Conservation (phyloP, 2,888 invertebrate species). For the Cephus pulcher region DNA sequence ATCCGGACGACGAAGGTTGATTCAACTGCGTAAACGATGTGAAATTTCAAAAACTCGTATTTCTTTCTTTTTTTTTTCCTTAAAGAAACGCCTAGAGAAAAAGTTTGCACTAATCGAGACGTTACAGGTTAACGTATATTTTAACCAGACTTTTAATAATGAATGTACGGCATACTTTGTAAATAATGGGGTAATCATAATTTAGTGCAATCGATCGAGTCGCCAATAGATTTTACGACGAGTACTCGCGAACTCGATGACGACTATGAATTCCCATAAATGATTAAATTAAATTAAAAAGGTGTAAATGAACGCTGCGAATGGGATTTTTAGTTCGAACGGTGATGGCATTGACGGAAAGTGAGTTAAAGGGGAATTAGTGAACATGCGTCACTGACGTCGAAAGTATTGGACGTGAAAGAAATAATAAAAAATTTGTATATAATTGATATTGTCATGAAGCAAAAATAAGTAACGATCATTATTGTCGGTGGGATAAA, state of each 20-base stretch:
- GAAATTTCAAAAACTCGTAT: background rate
- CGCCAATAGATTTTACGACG: slow-evolving; percentile 21
- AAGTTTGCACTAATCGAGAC: background rate
- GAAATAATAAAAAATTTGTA: slow-evolving; percentile 59
- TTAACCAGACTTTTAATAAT: slow-evolving; percentile 15
- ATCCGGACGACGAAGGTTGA: background rate
- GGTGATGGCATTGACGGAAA: background rate
- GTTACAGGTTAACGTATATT: slow-evolving; percentile 8
- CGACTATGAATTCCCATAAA: background rate
- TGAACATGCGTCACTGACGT: background rate
- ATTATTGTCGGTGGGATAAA: slow-evolving; percentile 18
- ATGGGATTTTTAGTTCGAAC: background rate
- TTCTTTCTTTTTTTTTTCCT: too few relatives aligned
- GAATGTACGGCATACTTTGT: slow-evolving; percentile 33
- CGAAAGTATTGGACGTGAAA: slow-evolving; percentile 37
- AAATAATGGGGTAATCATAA: slow-evolving; percentile 27
- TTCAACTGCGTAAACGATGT: background rate
- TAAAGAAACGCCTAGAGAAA: slow-evolving; percentile 1
- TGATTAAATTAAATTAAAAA: background rate
- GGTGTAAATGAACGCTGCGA: background rate
- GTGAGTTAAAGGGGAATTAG: background rate
- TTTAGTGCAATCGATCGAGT: slow-evolving; percentile 19
- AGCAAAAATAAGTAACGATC: slow-evolving; percentile 45
- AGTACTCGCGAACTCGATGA: background rate
- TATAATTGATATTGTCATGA: slow-evolving; percentile 63